Conservation (phyloP, 2,113 vertebrate species). For the Meles meles region DNA sequence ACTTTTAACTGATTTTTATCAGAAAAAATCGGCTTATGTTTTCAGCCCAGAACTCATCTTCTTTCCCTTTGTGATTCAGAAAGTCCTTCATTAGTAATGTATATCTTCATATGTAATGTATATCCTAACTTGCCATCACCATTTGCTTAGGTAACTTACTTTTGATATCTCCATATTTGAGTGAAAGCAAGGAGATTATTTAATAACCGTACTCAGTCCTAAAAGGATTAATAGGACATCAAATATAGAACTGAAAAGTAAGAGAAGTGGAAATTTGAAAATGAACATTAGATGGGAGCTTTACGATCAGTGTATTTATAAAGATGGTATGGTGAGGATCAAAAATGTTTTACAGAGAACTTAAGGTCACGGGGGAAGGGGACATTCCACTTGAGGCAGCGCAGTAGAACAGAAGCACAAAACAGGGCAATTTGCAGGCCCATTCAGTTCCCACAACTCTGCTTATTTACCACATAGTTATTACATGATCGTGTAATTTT, state of each 20-base stretch:
- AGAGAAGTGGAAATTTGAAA: not conserved
- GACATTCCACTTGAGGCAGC: not conserved
- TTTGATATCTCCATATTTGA: not conserved
- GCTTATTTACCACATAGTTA: not conserved
- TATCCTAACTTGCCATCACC: not conserved
- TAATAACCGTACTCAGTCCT: not conserved
- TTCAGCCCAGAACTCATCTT: not conserved
- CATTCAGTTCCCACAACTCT: not conserved
- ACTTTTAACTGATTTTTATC: not conserved
- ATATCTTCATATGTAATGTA: not conserved
- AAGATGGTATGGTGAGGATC: not conserved
- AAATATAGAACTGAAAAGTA: not conserved
- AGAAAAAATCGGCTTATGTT: not conserved
- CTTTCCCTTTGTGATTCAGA: not conserved
- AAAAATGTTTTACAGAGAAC: not conserved
- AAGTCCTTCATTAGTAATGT: not conserved
- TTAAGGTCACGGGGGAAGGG: not conserved
- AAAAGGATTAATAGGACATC: not conserved
- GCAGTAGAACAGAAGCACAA: not conserved
- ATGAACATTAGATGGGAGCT: not conserved
- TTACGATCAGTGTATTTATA: not conserved
- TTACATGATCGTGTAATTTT: not conserved
- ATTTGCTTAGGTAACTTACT: not conserved
- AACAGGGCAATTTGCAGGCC: fast-evolving
- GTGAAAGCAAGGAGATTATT: not conserved